Conservation (phyloP, 1,140 invertebrate species). For the Halesus radiatus region DNA sequence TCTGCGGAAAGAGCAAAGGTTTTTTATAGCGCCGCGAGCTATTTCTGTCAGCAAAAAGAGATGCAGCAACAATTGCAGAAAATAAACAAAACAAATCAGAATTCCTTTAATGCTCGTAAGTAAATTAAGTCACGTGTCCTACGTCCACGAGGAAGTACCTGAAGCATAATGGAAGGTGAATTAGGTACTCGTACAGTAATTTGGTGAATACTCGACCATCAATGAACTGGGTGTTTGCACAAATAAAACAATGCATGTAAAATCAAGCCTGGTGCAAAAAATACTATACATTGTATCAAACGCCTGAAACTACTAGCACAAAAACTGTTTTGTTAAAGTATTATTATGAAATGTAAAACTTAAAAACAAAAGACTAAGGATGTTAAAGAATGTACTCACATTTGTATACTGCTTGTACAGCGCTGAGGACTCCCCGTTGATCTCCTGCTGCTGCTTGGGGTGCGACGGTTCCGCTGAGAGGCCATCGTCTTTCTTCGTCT, state of each 20-base stretch:
- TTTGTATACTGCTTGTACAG: conserved; percentile 42
- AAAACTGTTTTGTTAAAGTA: conserved; percentile 18
- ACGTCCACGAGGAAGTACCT: too few relatives aligned
- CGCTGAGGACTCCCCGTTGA: conserved; percentile 45
- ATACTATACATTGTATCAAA: conserved; percentile 16
- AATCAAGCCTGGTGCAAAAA: conserved; percentile 19
- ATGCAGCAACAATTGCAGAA: too few relatives aligned
- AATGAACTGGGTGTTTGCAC: too few relatives aligned
- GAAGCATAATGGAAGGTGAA: too few relatives aligned
- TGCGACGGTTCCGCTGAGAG: conserved; percentile 40
- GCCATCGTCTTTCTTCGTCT: conserved; percentile 25
- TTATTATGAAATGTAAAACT: conserved; percentile 18
- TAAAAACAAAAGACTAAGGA: conserved; percentile 5
- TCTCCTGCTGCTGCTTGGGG: conserved; percentile 38
- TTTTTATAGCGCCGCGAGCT: too few relatives aligned
- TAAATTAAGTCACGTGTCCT: too few relatives aligned
- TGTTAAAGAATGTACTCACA: conserved; percentile 42
- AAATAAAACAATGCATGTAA: not conserved
- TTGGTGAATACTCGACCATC: too few relatives aligned
- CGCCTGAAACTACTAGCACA: conserved; percentile 30
- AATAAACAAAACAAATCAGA: too few relatives aligned
- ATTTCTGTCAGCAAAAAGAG: too few relatives aligned
- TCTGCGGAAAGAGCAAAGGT: too few relatives aligned
- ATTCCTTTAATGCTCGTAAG: too few relatives aligned
- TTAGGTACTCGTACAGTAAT: too few relatives aligned